phyloP scores from a whole-genome alignment of 2,113 vertebrate species.

The Menura novaehollandiae region DNA sequence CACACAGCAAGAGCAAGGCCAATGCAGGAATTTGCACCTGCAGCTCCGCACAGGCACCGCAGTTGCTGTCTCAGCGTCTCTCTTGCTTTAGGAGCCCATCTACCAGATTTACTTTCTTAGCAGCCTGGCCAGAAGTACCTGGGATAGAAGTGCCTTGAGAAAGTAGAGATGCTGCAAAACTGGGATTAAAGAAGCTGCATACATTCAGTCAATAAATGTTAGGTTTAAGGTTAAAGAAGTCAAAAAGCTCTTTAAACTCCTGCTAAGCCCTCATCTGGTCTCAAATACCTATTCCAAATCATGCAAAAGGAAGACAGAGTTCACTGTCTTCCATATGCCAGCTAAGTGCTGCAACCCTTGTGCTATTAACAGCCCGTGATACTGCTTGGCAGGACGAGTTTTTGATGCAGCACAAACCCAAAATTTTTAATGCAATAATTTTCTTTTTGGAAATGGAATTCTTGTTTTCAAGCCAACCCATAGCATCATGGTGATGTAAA shows the following conservation, averaged over 20 bases:
- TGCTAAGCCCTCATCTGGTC: neutral
- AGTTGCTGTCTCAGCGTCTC: neutral
- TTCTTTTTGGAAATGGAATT: neutral
- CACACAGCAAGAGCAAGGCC: neutral
- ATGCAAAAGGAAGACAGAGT: neutral
- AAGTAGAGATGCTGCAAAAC: neutral
- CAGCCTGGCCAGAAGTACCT: neutral
- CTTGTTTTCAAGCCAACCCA: neutral
- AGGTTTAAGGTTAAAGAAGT: neutral
- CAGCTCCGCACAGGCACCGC: neutral
- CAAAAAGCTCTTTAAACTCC: neutral
- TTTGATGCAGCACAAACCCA: neutral
- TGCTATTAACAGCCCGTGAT: neutral
- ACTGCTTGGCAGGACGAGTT: neutral
- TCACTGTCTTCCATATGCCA: neutral
- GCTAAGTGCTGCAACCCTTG: neutral
- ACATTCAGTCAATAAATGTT: neutral
- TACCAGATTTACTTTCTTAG: neutral
- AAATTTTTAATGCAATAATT: neutral
- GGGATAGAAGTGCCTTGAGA: neutral
- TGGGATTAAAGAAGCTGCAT: neutral
- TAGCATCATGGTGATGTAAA: accelerated
- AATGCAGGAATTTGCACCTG: neutral
- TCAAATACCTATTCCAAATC: neutral
- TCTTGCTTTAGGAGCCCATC: neutral